Conservation (phyloP, 2,888 invertebrate species). For the Apoda limacodes region DNA sequence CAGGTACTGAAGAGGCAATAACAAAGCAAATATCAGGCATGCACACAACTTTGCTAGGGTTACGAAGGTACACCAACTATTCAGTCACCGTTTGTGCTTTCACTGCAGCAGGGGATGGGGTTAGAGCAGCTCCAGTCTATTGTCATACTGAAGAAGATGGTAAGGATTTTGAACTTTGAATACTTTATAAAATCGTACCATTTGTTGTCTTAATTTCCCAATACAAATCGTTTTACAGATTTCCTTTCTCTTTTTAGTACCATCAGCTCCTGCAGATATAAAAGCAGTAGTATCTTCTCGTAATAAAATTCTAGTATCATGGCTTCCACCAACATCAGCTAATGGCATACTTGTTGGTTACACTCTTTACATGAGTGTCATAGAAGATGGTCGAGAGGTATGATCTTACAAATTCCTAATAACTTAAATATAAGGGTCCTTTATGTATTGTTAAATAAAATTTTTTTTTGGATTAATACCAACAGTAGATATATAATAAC, state of each 20-base stretch:
- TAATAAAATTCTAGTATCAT: constrained; percentile 88
- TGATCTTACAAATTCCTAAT: too few relatives aligned
- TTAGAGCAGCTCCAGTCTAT: constrained; percentile 83
- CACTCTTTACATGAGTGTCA: constrained; percentile 84
- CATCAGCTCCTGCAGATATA: constrained; percentile 89
- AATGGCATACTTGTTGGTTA: constrained; percentile 89
- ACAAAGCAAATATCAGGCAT: constrained; percentile 80
- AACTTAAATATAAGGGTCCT: too few relatives aligned
- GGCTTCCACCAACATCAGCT: constrained; percentile 86
- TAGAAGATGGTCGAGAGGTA: constrained; percentile 81
- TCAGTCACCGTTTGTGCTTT: constrained; percentile 91
- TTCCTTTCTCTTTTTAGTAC: constrained; percentile 69
- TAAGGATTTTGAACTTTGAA: constrained; percentile 37
- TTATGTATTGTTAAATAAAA: too few relatives aligned
- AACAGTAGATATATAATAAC: too few relatives aligned
- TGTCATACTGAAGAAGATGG: constrained; percentile 93
- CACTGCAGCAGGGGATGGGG: constrained; percentile 91
- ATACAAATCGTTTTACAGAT: neutral
- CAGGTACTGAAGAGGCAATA: constrained; percentile 80
- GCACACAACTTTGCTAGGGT: constrained; percentile 78
- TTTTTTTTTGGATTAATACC: too few relatives aligned
- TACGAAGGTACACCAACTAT: constrained; percentile 91
- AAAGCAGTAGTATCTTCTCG: constrained; percentile 90
- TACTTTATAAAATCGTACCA: neutral
- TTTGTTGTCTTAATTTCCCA: neutral